Evolutionary conservation across 2,797 vertebrate species (phyloP), one percentile per base, ranked within the genome.

Genomic region (Melanitta fusca): DNA sequence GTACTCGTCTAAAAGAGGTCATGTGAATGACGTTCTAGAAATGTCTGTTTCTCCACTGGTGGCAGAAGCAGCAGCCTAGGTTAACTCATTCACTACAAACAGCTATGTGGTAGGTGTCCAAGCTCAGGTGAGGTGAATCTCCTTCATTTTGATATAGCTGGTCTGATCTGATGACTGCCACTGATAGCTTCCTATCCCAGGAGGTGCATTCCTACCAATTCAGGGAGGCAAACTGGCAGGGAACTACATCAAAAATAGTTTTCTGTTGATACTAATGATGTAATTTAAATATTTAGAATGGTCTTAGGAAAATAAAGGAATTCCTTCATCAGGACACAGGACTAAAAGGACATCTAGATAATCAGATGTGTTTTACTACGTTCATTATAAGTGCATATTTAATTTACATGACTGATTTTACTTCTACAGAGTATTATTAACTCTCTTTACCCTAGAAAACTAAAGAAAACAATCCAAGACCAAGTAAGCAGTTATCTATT

Each of bases 401-500:
- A 57, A 91, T 87, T 87, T 64, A 80, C 25, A 80, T 45, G 54
- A 39, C 54, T 71, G 57, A 69, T 72, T 93, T 93, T 68, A 74
- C 22, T 82, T 82, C 39, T 65, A 21, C 15, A 30, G n/a, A 54
- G 8, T 25, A 78, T 74, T 77, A 89, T 32, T 90, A 75, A 78
- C 11, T 85, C 43, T 43, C 47, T 94, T 80, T 91, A 73, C 36
- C 34, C 36, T 74, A 65, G 43, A 62, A 93, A 86, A 39, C 18
- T 34, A 54, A 69, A 79, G 41, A 90, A 88, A 88, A 70, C 14
- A 83, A 25, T 39, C 68, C 73, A 58, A 69, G 45, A 68, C 51
- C 85, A 88, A 93, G 38, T 39, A 82, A 95, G 90, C 56, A 80
- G 49, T 89, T 73, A 77, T 10, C 62, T 87, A 30, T 77, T 68